A percentile compares a stretch with the other conserved stretches of the same genome.
Evolutionary conservation across 1,140 invertebrate species (phyloP).

Genomic region (Fragariocoptes setiger): DNA sequence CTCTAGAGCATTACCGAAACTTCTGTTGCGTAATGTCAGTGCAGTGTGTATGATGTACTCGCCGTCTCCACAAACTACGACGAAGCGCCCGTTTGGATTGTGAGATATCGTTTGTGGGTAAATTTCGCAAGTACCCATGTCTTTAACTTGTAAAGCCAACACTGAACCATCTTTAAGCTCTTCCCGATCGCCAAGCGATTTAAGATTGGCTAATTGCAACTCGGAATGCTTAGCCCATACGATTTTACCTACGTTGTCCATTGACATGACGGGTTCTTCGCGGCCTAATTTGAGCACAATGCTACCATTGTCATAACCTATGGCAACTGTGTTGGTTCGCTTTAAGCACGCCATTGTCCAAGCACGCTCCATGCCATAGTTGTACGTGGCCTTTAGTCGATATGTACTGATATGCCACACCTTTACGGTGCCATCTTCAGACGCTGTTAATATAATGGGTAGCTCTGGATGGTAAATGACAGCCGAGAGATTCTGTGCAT

Average conservation of each 20-base stretch:
- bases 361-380: constrained; percentile 88
- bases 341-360: constrained; percentile 87
- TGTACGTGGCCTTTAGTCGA: constrained; percentile 70
- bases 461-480: constrained; percentile 76
- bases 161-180: constrained; percentile 68
- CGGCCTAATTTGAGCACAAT: constrained; percentile 87
- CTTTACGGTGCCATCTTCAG: constrained; percentile 78
- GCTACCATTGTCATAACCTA: constrained; percentile 93
- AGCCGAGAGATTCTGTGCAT: constrained; percentile 77
- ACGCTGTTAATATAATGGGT: constrained; percentile 82
- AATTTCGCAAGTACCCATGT: constrained; percentile 97
- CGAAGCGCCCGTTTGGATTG: constrained; percentile 85
- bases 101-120: constrained; percentile 95
- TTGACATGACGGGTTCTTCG: constrained; percentile 93
- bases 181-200: constrained; percentile 29
- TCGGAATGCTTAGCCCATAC: constrained; percentile 94
- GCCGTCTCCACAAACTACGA: constrained; percentile 95
- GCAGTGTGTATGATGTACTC: constrained; percentile 99
- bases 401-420: constrained; percentile 97
- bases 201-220: constrained; percentile 79
- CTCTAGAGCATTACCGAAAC: constrained; percentile 86
- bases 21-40: constrained; percentile 91
- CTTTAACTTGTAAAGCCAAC: constrained; percentile 67
- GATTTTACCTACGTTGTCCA: constrained; percentile 92
- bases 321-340: constrained; percentile 79